Conservation (phyloP, 2,888 invertebrate genomes). For the Heliconius erato region DNA sequence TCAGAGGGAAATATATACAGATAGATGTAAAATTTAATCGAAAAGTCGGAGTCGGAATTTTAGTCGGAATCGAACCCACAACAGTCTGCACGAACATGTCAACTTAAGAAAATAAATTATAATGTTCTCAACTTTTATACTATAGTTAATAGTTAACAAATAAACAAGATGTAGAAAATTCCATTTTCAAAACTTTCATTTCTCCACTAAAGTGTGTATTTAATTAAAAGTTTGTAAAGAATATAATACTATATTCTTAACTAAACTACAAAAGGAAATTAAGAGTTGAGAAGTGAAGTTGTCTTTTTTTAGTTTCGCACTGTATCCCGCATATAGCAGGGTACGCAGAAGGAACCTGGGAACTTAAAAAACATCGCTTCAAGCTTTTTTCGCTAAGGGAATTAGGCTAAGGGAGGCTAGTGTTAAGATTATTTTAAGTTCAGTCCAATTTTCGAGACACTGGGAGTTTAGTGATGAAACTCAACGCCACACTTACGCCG, state of each 20-base stretch:
- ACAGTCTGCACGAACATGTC: too few species aligned
- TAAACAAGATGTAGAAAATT: not conserved
- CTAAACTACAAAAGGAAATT: not conserved
- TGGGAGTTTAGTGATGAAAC: not conserved
- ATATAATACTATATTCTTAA: not conserved
- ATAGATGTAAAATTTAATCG: too few species aligned
- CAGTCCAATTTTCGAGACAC: not conserved
- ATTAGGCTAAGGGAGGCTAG: not conserved
- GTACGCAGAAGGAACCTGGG: too few species aligned
- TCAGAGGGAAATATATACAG: too few species aligned
- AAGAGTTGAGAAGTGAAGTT: not conserved
- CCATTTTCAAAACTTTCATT: not conserved
- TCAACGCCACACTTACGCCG: too few species aligned
- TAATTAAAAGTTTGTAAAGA: conserved; percentile 3
- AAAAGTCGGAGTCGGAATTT: too few species aligned
- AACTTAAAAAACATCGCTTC: not conserved
- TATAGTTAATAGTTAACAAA: too few species aligned
- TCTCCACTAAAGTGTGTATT: conserved; percentile 1
- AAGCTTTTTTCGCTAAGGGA: not conserved
- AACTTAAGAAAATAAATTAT: too few species aligned
- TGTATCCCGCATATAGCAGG: not conserved
- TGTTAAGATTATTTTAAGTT: not conserved
- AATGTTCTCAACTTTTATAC: too few species aligned
- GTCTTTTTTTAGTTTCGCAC: not conserved
- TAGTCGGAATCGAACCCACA: too few species aligned